Conservation (phyloP, 2,113 vertebrate genomes). For the Dipodomys ordii region DNA sequence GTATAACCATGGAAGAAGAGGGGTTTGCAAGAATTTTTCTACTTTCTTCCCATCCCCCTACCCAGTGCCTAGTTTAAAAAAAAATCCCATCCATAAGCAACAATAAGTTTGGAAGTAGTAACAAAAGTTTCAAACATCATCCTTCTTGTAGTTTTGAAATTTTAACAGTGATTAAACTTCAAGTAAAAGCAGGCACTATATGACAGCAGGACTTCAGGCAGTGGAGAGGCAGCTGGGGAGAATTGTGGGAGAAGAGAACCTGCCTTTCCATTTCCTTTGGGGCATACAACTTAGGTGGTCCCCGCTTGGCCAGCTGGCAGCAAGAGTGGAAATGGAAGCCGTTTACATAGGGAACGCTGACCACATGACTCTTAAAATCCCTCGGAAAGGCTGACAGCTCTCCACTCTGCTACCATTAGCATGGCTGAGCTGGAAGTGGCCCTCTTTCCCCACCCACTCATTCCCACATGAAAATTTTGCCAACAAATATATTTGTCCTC, state of each 20-base stretch:
- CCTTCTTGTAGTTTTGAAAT: not conserved
- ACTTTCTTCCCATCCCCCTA: too few species aligned
- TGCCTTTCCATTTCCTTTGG: conserved; percentile 38
- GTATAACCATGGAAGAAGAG: fast-evolving
- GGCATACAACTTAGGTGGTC: conserved; percentile 65
- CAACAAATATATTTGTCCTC: conserved; percentile 53
- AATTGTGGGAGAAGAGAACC: not conserved
- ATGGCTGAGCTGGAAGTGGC: not conserved
- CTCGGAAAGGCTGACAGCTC: conserved; percentile 35
- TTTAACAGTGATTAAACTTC: not conserved
- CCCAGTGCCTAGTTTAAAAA: not conserved
- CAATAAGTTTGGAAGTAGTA: not conserved
- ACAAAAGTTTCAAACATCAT: not conserved
- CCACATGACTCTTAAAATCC: conserved; percentile 59
- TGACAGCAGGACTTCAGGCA: not conserved
- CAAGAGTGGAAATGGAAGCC: conserved; percentile 65
- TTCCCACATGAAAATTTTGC: conserved; percentile 38
- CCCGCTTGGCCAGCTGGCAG: conserved; percentile 52
- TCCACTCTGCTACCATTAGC: conserved; percentile 21
- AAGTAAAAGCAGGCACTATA: not conserved
- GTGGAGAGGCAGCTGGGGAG: too few species aligned
- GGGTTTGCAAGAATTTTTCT: not conserved
- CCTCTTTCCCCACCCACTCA: conserved; percentile 30
- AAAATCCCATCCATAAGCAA: not conserved
- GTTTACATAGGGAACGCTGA: conserved; percentile 68